A percentile compares a stretch with the other conserved stretches of the same genome.
Conservation (phyloP, 2,797 vertebrate genomes). For the Pseudochromis fuscus region DNA sequence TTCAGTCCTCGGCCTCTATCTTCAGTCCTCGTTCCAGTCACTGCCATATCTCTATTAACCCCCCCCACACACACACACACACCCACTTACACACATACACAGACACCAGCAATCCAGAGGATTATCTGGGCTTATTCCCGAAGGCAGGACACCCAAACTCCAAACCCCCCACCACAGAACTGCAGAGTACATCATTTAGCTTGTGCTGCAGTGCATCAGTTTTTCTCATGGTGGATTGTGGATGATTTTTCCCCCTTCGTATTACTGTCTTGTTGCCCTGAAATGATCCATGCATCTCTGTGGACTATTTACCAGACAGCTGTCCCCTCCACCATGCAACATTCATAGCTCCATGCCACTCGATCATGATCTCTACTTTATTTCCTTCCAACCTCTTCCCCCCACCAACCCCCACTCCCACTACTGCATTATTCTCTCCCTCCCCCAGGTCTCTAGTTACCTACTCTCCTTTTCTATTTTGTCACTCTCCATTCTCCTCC, state of each 20-base stretch:
- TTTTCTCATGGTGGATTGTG: slow-evolving; percentile 29
- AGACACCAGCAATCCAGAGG: slow-evolving; percentile 47
- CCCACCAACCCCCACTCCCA: not conserved
- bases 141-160: slow-evolving; percentile 56
- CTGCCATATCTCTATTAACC: slow-evolving; percentile 45
- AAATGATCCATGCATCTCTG: slow-evolving; percentile 42
- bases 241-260: not conserved
- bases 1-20: slow-evolving; percentile 43
- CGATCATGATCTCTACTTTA: slow-evolving; percentile 5
- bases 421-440: not conserved
- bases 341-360: slow-evolving; percentile 38
- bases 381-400: not conserved
- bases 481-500: slow-evolving; percentile 7
- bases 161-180: slow-evolving; percentile 44
- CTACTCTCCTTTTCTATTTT: not conserved
- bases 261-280: slow-evolving; percentile 17
- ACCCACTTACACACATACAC: slow-evolving; percentile 17
- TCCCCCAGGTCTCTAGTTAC: not conserved
- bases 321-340: slow-evolving; percentile 41
- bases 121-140: slow-evolving; percentile 70
- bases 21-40: slow-evolving; percentile 47
- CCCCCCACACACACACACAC: slow-evolving; percentile 5
- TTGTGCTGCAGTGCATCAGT: slow-evolving; percentile 47
- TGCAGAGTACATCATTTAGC: slow-evolving; percentile 49
- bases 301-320: slow-evolving; percentile 46